Conservation (phyloP, 2,888 invertebrate species). For the Xestia c-nigrum region DNA sequence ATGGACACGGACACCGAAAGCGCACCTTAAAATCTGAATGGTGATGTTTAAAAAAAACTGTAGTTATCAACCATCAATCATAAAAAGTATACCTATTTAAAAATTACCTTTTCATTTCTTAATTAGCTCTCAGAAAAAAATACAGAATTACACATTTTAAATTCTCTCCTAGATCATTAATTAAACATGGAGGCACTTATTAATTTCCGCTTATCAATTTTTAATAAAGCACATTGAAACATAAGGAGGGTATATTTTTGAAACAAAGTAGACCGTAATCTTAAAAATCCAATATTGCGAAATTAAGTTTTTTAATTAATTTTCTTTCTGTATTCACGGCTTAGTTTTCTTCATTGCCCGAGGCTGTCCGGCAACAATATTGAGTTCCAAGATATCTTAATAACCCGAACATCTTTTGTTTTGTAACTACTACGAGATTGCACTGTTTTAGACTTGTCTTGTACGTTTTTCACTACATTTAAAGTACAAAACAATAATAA, state of each 20-base stretch:
- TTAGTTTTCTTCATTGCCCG: slow-evolving; percentile 76
- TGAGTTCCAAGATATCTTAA: slow-evolving; percentile 71
- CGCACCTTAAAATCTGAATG: neutral
- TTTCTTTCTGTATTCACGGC: slow-evolving; percentile 80
- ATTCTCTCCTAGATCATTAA: slow-evolving; percentile 61
- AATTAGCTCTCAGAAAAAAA: slow-evolving; percentile 9
- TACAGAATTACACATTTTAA: slow-evolving; percentile 26
- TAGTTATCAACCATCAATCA: neutral
- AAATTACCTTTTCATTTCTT: slow-evolving; percentile 4
- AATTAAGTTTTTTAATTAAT: slow-evolving; percentile 87
- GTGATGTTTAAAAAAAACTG: neutral
- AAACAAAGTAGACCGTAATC: slow-evolving; percentile 67
- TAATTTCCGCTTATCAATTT: slow-evolving; percentile 70
- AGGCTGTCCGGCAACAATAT: slow-evolving; percentile 72
- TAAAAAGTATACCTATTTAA: neutral
- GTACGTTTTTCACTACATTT: no score
- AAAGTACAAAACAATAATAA: no score
- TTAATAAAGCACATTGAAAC: slow-evolving; percentile 67
- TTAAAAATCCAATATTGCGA: slow-evolving; percentile 81
- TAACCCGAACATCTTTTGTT: slow-evolving; percentile 71
- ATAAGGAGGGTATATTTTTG: slow-evolving; percentile 48
- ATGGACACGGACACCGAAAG: no score
- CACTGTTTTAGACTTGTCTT: no score
- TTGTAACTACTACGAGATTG: slow-evolving; percentile 57
- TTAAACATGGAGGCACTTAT: slow-evolving; percentile 64